Conservation (phyloP, 2,113 vertebrate genomes). For the Cyanistes caeruleus region DNA sequence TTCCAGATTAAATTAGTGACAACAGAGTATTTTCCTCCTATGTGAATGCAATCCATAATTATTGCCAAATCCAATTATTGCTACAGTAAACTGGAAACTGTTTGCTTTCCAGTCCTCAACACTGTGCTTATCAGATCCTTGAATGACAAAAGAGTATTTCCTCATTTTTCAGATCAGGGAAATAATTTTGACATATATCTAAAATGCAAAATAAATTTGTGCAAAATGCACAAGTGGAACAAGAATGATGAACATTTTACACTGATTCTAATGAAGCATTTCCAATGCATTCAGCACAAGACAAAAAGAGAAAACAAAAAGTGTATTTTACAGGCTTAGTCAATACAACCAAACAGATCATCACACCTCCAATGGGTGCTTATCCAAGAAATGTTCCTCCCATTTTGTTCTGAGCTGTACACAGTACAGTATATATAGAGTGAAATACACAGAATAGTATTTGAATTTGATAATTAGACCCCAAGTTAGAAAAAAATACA, state of each 20-base stretch:
- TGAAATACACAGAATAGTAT: not conserved
- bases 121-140: not conserved
- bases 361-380: not conserved
- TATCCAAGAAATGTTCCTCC: not conserved
- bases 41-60: not conserved
- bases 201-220: not conserved
- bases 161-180: not conserved
- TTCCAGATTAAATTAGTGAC: not conserved
- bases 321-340: not conserved
- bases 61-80: not conserved
- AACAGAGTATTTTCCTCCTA: not conserved
- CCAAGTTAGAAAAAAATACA: not conserved
- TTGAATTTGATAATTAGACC: not conserved
- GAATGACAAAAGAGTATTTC: not conserved
- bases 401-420: not conserved
- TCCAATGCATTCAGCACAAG: not conserved
- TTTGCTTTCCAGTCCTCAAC: not conserved
- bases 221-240: not conserved
- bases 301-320: not conserved
- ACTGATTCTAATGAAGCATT: not conserved
- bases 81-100: not conserved
- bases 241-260: not conserved
- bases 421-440: not conserved
- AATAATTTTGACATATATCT: not conserved
- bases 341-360: not conserved